These are phyloP conservation scores for Pachliopta kotzebuea DNA, from an alignment of 2,888 invertebrate species.

Conservation along the genomic window DNA sequence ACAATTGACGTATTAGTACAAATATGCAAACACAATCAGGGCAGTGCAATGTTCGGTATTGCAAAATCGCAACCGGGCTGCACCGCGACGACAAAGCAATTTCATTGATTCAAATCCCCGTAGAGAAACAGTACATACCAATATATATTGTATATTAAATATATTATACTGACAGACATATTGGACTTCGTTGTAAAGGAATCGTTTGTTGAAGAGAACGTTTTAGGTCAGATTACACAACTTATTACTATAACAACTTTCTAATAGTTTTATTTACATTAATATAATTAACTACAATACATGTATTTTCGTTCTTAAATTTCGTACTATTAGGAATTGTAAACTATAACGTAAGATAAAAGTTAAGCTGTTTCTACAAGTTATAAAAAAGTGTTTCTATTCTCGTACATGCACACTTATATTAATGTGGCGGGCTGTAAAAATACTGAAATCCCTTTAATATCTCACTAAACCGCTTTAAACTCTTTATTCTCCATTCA, in stretches of 20 bases:
- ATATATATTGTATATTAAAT: neutral
- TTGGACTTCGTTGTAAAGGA: neutral
- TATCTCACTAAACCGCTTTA: too few species aligned
- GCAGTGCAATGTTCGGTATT: conserved; percentile 8
- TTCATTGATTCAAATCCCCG: conserved; percentile 23
- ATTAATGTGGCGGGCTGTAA: too few species aligned
- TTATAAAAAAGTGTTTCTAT: too few species aligned
- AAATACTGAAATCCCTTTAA: too few species aligned
- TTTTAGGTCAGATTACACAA: neutral
- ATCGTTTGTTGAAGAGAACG: neutral
- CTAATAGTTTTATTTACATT: too few species aligned
- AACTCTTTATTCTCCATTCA: too few species aligned
- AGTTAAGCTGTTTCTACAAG: too few species aligned
- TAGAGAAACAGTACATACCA: conserved; percentile 4
- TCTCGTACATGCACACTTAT: too few species aligned
- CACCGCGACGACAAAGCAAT: conserved; percentile 16
- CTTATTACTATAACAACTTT: neutral
- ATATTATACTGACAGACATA: neutral
- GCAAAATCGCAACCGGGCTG: conserved; percentile 14
- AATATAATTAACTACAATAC: too few species aligned
- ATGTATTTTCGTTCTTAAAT: too few species aligned
- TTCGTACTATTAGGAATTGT: too few species aligned
- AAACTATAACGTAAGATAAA: too few species aligned
- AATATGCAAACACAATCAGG: conserved; percentile 16
- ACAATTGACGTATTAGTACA: neutral